Evolutionary conservation across 35 echinoderm and acorn worm genomes (phyloP), one percentile per base, ranked within the genome.

Genomic region (Holothuria glaberrima): DNA sequence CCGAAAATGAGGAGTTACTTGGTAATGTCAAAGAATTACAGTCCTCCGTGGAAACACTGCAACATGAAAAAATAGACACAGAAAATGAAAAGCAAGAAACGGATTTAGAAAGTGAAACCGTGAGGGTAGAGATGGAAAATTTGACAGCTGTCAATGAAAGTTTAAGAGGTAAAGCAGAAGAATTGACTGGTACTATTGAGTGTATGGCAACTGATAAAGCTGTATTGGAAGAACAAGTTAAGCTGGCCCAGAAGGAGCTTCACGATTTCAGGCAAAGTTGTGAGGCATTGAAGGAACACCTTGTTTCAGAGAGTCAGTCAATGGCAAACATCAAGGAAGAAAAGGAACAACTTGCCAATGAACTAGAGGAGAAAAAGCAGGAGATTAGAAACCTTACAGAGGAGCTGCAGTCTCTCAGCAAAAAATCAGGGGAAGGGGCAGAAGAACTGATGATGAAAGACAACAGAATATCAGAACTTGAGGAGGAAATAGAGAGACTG

Each of bases 101-200:
- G 19, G 66, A 35, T 38, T 17, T 52, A 20, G 75, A 59, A 58
- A 90, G 50, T 30, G 61, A 78, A 46, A 59, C 61, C 17, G 14
- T 90, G n/a, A 26, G 58, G 25, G 48, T 26, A 5, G 73, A 67
- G 25, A 60, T 81, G 13, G 33, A 68, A 44, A 90, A 26, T 25
- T 67, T 90, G 61, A 90, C 89, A 28, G 89, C n/a, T 6, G 45
- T 90, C 16, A 67, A 71, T 22, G 66, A 82, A 58, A 34, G 82
- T 21, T 29, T 90, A 3, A 90, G 64, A 59, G 30, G 59, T 19
- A 90, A 68, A 19, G 30, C 82, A 20, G 75, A 50, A 27, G 56
- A 78, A 35, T 31, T 81, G 21, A 81, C 89, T 29, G 26, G 58
- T 34, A 26, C 62, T 12, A 70, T 81, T 25, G 30, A 57, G 20